Percentiles rank a stretch among this genome's conserved stretches.
phyloP scores from a whole-genome alignment of 2,888 invertebrate genomes.

The Neelides folsomi region DNA sequence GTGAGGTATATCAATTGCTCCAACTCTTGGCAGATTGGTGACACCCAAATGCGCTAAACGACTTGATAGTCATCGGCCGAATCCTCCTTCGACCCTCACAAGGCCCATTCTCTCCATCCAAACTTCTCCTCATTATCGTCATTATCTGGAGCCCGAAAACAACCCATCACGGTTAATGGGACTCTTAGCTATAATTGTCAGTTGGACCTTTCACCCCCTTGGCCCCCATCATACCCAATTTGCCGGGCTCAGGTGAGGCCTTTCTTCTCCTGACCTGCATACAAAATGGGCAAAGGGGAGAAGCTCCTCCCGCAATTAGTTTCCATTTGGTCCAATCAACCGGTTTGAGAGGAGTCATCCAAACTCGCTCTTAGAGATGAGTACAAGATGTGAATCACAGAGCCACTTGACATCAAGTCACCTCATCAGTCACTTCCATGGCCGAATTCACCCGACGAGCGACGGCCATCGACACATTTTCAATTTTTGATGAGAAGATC shows the following conservation, averaged over 20 bases:
- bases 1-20: slow-evolving; percentile 19
- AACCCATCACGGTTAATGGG: slow-evolving; percentile 24
- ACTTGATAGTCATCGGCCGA: neutral
- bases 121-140: slow-evolving; percentile 21
- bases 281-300: slow-evolving; percentile 4
- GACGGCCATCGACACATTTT: too few species aligned
- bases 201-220: slow-evolving; percentile 8
- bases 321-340: slow-evolving; percentile 26
- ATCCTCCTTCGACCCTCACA: slow-evolving; percentile 5
- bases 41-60: slow-evolving; percentile 30
- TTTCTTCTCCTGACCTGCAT: slow-evolving; percentile 11
- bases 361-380: neutral
- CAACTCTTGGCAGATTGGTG: slow-evolving; percentile 26
- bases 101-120: slow-evolving; percentile 12
- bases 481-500: too few species aligned
- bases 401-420: too few species aligned
- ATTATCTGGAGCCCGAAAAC: slow-evolving; percentile 17
- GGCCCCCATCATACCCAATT: slow-evolving; percentile 9
- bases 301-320: slow-evolving; percentile 19
- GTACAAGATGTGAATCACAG: neutral
- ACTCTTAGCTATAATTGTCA: slow-evolving; percentile 27
- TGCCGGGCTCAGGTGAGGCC: slow-evolving; percentile 10
- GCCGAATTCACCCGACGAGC: too few species aligned
- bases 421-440: too few species aligned
- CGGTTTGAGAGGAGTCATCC: slow-evolving; percentile 15